Evolutionary conservation across 2,797 vertebrate genomes (phyloP).

Genomic region (Myripristis murdjan): DNA sequence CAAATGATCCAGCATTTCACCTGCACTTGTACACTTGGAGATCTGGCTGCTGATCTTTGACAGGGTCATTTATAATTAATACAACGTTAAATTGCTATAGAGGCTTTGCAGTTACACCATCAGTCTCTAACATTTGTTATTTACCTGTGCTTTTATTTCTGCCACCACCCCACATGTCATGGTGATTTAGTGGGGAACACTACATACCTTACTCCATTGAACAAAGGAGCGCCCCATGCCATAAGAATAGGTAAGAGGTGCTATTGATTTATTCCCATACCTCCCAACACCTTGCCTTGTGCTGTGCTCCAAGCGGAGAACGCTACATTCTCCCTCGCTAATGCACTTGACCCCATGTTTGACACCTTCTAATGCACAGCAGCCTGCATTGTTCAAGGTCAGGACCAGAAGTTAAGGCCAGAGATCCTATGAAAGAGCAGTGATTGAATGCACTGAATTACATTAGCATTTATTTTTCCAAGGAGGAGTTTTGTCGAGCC

Average conservation of each 20-base stretch:
- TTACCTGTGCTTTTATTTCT: conserved; percentile 20
- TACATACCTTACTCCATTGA: not conserved
- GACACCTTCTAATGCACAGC: conserved; percentile 31
- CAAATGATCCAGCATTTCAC: no score
- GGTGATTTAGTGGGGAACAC: not conserved
- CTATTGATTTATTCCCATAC: conserved; percentile 25
- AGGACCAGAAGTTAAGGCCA: conserved; percentile 4
- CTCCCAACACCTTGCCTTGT: conserved; percentile 14
- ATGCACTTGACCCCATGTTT: conserved; percentile 34
- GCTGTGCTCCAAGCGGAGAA: conserved; percentile 19
- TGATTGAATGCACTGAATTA: conserved; percentile 28
- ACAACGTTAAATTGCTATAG: no score
- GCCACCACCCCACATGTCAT: not conserved
- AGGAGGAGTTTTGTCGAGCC: not conserved
- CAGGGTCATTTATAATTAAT: no score
- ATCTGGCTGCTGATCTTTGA: no score
- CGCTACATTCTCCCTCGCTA: not conserved
- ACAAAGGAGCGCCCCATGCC: conserved; percentile 25
- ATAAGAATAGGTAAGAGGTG: conserved; percentile 8
- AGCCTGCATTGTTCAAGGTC: not conserved
- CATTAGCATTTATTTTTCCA: conserved; percentile 27
- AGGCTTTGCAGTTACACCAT: no score
- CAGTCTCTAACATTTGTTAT: no score
- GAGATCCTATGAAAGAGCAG: conserved; percentile 24
- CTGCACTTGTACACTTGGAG: no score